Base-by-base conservation (phyloP, 2,888 invertebrate genomes). In the Nymphalis polychloros region DNA sequence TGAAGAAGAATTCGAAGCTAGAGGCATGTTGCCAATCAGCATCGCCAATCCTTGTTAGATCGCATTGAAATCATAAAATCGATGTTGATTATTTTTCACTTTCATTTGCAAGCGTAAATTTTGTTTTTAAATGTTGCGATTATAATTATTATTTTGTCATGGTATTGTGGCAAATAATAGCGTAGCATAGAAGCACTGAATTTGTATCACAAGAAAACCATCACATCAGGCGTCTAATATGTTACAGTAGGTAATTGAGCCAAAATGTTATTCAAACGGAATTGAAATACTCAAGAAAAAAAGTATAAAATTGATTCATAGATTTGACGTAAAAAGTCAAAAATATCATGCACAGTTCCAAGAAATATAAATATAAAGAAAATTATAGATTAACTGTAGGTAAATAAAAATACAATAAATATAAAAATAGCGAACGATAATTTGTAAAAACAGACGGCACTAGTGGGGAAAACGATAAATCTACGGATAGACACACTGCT, bases 1-100 rank as follows among this genome's bases (percentile, higher is more conserved):
- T 92, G 90, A 88, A n/a, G n/a, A 78, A 77, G 73, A 83, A 82
- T 78, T 84, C 87, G 87, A 90, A 91, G 90, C 89, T 89, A 89
- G 86, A 88, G 89, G 87, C 86, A 79, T 77, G 80, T 76, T 71
- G 76, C 76, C 77, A 71, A 71, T 78, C 74, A 77, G 75, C 76
- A 67, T 55, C 52, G 64, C 63, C 57, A 68, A 65, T 68, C 27
- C 16, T 61, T 49, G 8, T 16, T 49, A 19, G 27, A 49, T 53
- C 35, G 48, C 7, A 35, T 49, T 41, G n/a, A 20, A 47, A 60
- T 66, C 17, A 57, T 19, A 19, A 31, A 35, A 19, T 57, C 10
- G 13, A 41, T 13, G 27, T 64, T 57, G 20, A 10, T 63, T 48
- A 53, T 35, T 64, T n/a, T 63, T 27, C 27, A 59, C 57, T 13